Evolutionary conservation across 2,797 vertebrate genomes (phyloP).

Genomic region (Semotilus atromaculatus): DNA sequence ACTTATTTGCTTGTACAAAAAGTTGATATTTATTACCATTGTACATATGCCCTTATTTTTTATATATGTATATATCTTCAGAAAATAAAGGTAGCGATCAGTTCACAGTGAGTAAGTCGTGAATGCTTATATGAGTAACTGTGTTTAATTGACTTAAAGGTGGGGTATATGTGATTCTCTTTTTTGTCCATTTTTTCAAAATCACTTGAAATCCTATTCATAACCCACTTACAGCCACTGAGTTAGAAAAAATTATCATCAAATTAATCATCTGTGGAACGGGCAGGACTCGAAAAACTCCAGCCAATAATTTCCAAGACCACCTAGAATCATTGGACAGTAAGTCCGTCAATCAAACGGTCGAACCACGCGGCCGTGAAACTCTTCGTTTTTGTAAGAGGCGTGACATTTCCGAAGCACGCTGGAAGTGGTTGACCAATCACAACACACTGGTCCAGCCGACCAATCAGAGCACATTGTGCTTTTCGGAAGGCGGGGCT

Average conservation of each 20-base stretch:
- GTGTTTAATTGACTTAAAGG: not conserved
- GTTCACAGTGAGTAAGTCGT: slow-evolving; percentile 41
- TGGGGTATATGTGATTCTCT: too few relatives aligned
- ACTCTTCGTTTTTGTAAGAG: not conserved
- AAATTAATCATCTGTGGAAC: too few relatives aligned
- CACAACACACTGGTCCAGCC: not conserved
- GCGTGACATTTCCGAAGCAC: not conserved
- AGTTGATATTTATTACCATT: slow-evolving; percentile 87
- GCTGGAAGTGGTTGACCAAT: not conserved
- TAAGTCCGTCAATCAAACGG: too few relatives aligned
- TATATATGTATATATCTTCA: slow-evolving; percentile 85
- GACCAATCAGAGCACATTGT: not conserved
- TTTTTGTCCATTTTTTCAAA: too few relatives aligned
- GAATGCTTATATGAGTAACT: not conserved
- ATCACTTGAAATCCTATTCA: too few relatives aligned
- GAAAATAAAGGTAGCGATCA: slow-evolving; percentile 83
- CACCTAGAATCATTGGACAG: too few relatives aligned
- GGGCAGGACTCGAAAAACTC: too few relatives aligned
- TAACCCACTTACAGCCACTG: too few relatives aligned
- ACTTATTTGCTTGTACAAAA: slow-evolving; percentile 87
- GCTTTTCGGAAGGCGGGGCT: not conserved
- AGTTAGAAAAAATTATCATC: too few relatives aligned
- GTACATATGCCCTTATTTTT: slow-evolving; percentile 89
- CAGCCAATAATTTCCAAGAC: too few relatives aligned
- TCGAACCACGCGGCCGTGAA: too few relatives aligned